Conservation (phyloP, 2,888 invertebrate species). For the Germaria angustata region DNA sequence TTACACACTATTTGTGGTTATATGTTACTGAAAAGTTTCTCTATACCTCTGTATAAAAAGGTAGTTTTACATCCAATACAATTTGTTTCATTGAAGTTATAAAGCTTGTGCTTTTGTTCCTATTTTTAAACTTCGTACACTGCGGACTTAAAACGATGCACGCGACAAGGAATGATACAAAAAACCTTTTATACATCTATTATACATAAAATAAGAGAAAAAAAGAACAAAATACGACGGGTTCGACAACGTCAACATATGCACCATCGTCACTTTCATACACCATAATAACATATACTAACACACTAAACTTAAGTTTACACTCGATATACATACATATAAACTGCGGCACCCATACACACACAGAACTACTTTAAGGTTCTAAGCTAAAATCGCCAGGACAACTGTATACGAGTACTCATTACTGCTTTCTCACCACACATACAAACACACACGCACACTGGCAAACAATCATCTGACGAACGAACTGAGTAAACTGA, state of each 20-base stretch:
- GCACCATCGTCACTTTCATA: constrained; percentile 19
- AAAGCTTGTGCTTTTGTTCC: constrained; percentile 47
- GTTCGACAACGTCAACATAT: constrained; percentile 49
- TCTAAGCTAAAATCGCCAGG: constrained; percentile 10
- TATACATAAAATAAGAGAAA: constrained; percentile 21
- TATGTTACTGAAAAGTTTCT: too few species aligned
- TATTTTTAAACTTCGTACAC: constrained; percentile 65
- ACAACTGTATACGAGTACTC: constrained; percentile 22
- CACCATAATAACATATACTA: neutral
- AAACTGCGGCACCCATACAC: neutral
- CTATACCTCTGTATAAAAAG: neutral
- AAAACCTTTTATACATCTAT: constrained; percentile 24
- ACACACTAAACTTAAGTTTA: constrained; percentile 7
- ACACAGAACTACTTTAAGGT: neutral
- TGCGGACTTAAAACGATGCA: constrained; percentile 67
- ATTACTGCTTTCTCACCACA: neutral
- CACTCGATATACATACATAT: neutral
- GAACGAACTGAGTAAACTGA: constrained; percentile 28
- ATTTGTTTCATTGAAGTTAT: constrained; percentile 19
- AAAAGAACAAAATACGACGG: constrained; percentile 38
- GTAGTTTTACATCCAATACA: neutral
- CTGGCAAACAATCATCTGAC: neutral
- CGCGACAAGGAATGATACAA: constrained; percentile 49
- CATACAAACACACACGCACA: neutral
- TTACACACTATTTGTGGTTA: too few species aligned